A percentile compares a stretch with the other conserved stretches of the same genome.
Conservation (phyloP, 2,797 vertebrate species). For the Bryconaethiops microstoma region DNA sequence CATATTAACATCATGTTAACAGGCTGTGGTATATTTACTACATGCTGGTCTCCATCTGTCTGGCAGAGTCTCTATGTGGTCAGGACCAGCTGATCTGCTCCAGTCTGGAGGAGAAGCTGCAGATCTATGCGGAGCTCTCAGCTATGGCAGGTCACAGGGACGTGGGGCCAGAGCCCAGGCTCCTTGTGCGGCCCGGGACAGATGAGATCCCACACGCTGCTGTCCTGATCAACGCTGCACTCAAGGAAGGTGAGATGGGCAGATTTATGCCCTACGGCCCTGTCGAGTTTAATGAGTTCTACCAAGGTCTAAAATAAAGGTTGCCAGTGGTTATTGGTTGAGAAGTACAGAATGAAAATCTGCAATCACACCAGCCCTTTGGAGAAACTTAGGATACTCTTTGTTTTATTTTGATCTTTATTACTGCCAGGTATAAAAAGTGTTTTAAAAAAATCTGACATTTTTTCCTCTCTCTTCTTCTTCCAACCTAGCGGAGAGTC, state of each 20-base stretch:
- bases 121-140: conserved; percentile 81
- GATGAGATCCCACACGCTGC: conserved; percentile 85
- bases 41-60: background rate
- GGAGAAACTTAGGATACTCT: too few species aligned
- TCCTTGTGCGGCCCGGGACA: conserved; percentile 83
- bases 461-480: background rate
- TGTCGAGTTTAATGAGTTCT: background rate
- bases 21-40: background rate
- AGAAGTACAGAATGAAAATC: too few species aligned
- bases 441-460: background rate
- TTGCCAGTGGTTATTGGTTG: too few species aligned
- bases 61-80: conserved; percentile 83
- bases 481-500: conserved; percentile 81
- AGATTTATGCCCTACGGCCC: background rate
- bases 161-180: conserved; percentile 74
- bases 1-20: background rate
- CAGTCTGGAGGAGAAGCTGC: conserved; percentile 90
- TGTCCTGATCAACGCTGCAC: conserved; percentile 82
- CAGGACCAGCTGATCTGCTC: conserved; percentile 92
- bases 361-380: too few species aligned
- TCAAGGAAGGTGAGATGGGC: conserved; percentile 84
- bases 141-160: conserved; percentile 65
- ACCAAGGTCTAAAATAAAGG: too few species aligned
- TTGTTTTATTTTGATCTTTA: background rate
- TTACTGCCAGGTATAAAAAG: background rate